Conservation (phyloP, 2,888 invertebrate species). For the Pecten maximus region DNA sequence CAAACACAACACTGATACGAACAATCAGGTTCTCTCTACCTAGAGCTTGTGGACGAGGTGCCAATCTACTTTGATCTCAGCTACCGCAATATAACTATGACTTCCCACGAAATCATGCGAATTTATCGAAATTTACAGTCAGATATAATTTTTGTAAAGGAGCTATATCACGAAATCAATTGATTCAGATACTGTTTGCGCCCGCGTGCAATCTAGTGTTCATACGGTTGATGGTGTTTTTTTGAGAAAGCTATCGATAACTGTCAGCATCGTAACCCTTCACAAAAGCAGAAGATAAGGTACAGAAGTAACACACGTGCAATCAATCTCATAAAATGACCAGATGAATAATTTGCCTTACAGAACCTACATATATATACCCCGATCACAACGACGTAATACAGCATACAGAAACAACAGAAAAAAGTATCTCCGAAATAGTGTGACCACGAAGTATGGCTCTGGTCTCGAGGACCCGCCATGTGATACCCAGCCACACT, state of each 20-base stretch:
- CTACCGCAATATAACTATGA: not conserved
- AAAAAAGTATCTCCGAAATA: no score
- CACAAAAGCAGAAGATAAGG: not conserved
- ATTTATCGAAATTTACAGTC: not conserved
- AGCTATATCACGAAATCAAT: not conserved
- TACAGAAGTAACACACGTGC: not conserved
- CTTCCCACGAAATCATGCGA: not conserved
- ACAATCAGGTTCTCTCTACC: not conserved
- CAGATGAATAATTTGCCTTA: not conserved
- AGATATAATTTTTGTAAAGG: not conserved
- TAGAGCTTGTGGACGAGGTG: not conserved
- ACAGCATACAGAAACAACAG: no score
- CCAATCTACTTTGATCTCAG: slow-evolving; percentile 1
- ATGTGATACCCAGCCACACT: no score
- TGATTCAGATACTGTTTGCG: not conserved
- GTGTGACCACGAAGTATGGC: no score
- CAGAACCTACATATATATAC: no score
- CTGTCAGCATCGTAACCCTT: not conserved
- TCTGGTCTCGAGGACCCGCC: no score
- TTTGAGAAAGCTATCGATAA: not conserved
- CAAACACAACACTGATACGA: not conserved
- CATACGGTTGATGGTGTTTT: not conserved
- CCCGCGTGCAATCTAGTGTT: not conserved
- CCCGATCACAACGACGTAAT: no score
- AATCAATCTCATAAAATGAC: not conserved